These are phyloP conservation scores for Liopterus haemorrhoidalis DNA, from an alignment of 2,888 invertebrate genomes.

Conservation along the genomic window DNA sequence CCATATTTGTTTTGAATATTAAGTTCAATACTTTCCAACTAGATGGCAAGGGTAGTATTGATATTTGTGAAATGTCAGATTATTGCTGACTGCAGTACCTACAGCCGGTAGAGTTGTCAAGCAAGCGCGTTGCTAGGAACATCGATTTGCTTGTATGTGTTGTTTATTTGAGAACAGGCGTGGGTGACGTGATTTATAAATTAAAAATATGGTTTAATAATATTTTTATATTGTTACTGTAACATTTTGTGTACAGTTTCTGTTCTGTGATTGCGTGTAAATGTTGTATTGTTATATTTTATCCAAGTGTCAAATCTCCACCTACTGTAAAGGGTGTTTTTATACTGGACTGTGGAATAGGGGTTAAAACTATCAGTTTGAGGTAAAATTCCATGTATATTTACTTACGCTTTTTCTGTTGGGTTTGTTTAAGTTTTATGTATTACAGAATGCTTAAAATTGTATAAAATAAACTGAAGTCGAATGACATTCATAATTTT, in stretches of 20 bases:
- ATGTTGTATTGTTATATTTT: constrained; percentile 21
- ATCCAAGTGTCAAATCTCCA: constrained; percentile 22
- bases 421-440: too few species aligned
- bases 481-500: too few species aligned
- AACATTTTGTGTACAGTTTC: constrained; percentile 16
- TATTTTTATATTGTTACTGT: background rate
- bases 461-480: too few species aligned
- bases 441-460: too few species aligned
- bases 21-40: too few species aligned
- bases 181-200: constrained; percentile 19
- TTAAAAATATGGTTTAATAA: too few species aligned
- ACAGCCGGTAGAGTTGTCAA: constrained; percentile 20
- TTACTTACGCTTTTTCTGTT: too few species aligned
- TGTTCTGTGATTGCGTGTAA: constrained; percentile 8
- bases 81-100: background rate
- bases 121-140: constrained; percentile 32
- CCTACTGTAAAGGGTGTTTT: constrained; percentile 22
- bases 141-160: constrained; percentile 33
- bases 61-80: constrained; percentile 6
- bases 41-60: constrained; percentile 5
- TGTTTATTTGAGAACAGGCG: constrained; percentile 17
- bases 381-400: too few species aligned
- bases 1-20: too few species aligned
- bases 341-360: too few species aligned
- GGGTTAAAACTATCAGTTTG: too few species aligned